Percentiles rank a stretch among this genome's conserved stretches.
Evolutionary conservation across 2,797 vertebrate genomes (phyloP).

Genomic region (Masticophis lateralis): DNA sequence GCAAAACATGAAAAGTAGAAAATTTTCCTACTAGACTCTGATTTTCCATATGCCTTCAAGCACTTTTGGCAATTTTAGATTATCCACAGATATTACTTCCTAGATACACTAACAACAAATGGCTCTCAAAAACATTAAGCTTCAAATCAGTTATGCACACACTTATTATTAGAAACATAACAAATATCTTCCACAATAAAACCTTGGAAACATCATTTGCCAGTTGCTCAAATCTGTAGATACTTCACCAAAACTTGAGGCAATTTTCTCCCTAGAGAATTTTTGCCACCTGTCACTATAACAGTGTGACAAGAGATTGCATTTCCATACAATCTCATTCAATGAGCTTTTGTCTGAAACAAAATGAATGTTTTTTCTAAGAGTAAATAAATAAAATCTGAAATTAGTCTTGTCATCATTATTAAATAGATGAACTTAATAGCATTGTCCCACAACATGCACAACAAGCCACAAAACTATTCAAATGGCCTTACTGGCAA

Average conservation of each 20-base stretch:
- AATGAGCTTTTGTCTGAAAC: not conserved
- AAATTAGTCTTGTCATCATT: no score
- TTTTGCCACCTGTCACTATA: slow-evolving; percentile 22
- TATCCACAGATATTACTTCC: not conserved
- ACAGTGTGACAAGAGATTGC: not conserved
- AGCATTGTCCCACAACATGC: not conserved
- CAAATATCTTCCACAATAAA: not conserved
- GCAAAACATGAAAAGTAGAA: not conserved
- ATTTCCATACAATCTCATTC: not conserved
- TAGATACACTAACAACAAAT: not conserved
- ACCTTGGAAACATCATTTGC: not conserved
- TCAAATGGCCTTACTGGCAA: not conserved
- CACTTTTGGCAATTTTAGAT: not conserved
- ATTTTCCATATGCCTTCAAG: not conserved
- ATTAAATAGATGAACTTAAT: not conserved
- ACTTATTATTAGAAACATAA: not conserved
- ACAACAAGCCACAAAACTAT: not conserved
- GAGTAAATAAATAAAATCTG: not conserved
- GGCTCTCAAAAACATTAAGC: not conserved
- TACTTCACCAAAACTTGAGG: not conserved
- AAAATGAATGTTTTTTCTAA: not conserved
- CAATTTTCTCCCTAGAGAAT: slow-evolving; percentile 23
- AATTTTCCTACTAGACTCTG: not conserved
- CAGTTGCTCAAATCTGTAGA: not conserved
- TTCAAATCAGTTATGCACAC: not conserved